phyloP scores from a whole-genome alignment of 2,888 invertebrate species.

The Aradus depressus region DNA sequence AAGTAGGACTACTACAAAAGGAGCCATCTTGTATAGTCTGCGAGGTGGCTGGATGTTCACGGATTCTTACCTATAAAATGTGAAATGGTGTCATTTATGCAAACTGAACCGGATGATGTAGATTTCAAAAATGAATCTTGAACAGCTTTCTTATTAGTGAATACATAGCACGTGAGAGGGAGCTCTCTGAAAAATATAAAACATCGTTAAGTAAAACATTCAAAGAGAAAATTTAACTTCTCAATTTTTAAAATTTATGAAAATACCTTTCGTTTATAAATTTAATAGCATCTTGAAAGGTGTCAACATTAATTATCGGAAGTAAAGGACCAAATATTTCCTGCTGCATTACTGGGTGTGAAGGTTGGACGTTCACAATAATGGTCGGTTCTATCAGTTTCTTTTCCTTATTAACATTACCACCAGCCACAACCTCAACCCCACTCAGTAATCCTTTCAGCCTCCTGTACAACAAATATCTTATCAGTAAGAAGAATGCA shows the following conservation, averaged over 20 bases:
- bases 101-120: conserved; percentile 66
- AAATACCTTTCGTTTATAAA: conserved; percentile 73
- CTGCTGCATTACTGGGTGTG: conserved; percentile 70
- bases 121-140: conserved; percentile 57
- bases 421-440: conserved; percentile 67
- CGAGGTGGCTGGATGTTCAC: too few species aligned
- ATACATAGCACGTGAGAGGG: conserved; percentile 72
- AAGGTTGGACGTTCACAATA: conserved; percentile 55
- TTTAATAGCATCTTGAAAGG: conserved; percentile 78
- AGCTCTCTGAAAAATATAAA: conserved; percentile 43
- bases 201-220: neutral
- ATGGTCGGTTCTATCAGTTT: conserved; percentile 80
- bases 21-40: too few species aligned
- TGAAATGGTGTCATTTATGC: conserved; percentile 78
- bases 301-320: conserved; percentile 72
- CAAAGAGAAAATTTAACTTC: too few species aligned
- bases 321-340: conserved; percentile 97
- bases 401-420: conserved; percentile 60
- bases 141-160: conserved; percentile 58
- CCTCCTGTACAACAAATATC: conserved; percentile 44
- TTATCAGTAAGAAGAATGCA: too few species aligned
- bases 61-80: conserved; percentile 42
- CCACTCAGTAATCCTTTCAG: conserved; percentile 53
- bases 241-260: neutral
- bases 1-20: too few species aligned